phyloP scores from a whole-genome alignment of 2,888 invertebrate genomes.

The Elysia crispata region DNA sequence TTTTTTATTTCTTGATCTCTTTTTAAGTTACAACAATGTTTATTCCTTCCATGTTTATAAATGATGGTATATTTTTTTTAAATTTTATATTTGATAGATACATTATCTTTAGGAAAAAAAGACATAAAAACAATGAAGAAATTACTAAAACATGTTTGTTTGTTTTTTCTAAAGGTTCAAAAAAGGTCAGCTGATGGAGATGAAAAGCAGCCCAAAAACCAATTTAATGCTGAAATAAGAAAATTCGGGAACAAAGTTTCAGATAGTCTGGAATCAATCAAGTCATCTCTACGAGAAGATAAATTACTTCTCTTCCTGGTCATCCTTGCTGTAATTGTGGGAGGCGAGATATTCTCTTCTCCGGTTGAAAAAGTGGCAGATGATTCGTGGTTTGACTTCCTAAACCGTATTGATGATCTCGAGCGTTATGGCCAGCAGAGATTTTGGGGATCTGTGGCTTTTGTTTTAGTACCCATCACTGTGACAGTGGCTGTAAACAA shows the following conservation, averaged over 20 bases:
- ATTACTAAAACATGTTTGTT: neutral
- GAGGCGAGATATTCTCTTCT: constrained; percentile 68
- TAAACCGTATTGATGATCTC: constrained; percentile 72
- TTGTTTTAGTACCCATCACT: constrained; percentile 67
- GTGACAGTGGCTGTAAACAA: constrained; percentile 68
- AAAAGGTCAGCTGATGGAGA: neutral
- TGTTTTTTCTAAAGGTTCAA: neutral
- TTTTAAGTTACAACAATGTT: too few species aligned
- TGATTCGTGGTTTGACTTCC: constrained; percentile 75
- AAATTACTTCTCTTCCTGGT: constrained; percentile 64
- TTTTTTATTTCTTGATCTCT: too few species aligned
- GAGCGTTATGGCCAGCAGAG: constrained; percentile 74
- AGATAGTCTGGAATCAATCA: constrained; percentile 42
- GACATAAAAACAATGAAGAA: too few species aligned
- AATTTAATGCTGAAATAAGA: constrained; percentile 6
- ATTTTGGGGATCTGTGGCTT: constrained; percentile 69
- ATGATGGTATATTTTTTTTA: too few species aligned
- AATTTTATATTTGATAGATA: too few species aligned
- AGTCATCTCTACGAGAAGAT: constrained; percentile 54
- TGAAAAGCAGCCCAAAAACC: constrained; percentile 6
- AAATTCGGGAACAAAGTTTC: constrained; percentile 22
- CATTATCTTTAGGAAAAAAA: too few species aligned
- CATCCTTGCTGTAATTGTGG: constrained; percentile 65
- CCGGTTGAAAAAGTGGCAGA: constrained; percentile 73
- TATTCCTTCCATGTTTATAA: too few species aligned